Evolutionary conservation across 2,888 invertebrate genomes (phyloP).

Genomic region (Lydus trimaculatus): DNA sequence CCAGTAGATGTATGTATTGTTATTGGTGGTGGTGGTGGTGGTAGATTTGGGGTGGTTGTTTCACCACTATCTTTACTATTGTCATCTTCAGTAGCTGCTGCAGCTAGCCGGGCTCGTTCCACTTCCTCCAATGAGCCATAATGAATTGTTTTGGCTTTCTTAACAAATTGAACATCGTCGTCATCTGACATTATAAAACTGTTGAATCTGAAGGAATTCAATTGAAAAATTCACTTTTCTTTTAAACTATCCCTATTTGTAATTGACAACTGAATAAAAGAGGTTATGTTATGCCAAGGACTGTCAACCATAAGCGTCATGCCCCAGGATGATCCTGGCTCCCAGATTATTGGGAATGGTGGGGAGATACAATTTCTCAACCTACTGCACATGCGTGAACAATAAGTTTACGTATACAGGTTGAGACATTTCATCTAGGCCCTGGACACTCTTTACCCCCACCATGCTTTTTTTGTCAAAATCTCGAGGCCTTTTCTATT

Average conservation of each 20-base stretch:
- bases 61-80: slow-evolving; percentile 66
- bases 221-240: neutral
- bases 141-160: slow-evolving; percentile 80
- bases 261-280: no score
- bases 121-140: slow-evolving; percentile 91
- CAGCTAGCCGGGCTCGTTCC: slow-evolving; percentile 75
- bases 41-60: slow-evolving; percentile 63
- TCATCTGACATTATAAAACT: slow-evolving; percentile 78
- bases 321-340: no score
- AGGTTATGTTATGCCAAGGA: slow-evolving; percentile 5
- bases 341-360: no score
- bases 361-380: no score
- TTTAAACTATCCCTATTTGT: no score
- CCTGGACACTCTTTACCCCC: no score
- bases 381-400: no score
- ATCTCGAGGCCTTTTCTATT: no score
- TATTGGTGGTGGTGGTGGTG: slow-evolving; percentile 57
- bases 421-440: no score
- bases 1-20: slow-evolving; percentile 72
- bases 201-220: neutral
- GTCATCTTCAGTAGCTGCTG: slow-evolving; percentile 64
- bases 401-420: no score
- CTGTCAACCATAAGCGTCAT: no score
- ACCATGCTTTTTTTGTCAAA: no score
- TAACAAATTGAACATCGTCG: slow-evolving; percentile 76